Base-by-base conservation (phyloP, 2,888 invertebrate genomes). In the Pterostichus madidus region DNA sequence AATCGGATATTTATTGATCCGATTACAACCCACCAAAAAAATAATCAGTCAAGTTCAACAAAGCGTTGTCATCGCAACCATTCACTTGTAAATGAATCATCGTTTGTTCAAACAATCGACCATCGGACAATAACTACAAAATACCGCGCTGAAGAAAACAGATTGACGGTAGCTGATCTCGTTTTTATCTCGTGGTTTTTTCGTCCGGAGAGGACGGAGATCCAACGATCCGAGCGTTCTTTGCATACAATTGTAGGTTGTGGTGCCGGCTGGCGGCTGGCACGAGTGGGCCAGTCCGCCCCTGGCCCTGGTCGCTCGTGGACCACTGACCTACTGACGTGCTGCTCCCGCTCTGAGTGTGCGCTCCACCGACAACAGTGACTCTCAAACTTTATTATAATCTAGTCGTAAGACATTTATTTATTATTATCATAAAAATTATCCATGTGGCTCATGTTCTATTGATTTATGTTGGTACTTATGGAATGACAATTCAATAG, bases 321-420 rank as follows among this genome's bases (percentile, higher is more conserved):
- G 49, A 80, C 80, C 80, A 80, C 80, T 80, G 80, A 80, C 80
- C 80, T 80, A 80, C 80, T 80, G 53, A 71, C 68, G 56, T n/a
- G 46, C 80, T 31, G 32, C 56, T 56, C 8, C 56, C 15, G 17
- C 56, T 24, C 5, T 10, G 39, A 39, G 39, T 39, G 39, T 39
- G 39, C 49, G 49, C 49, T n/a, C 49, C 49, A 49, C 49, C 13
- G 39, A 24, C 39, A 6, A 39, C 49, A 49, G 49, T 10, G 49
- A 49, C 1, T n/a, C 11, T 13, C 49, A 49, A 49, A 49, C 49
- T 46, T 46, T 49, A n/a, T 10, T 49, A n/a, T 10, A 10, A 5
- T 49, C 13, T 2, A 49, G 2, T 11, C 5, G 1, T 11, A 0
- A n/a, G 2, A 24, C 24, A 24, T 24, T 24, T 24, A 24, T 24